Evolutionary conservation across 2,888 invertebrate species (phyloP).

Genomic region (Liposcelis brunnea): DNA sequence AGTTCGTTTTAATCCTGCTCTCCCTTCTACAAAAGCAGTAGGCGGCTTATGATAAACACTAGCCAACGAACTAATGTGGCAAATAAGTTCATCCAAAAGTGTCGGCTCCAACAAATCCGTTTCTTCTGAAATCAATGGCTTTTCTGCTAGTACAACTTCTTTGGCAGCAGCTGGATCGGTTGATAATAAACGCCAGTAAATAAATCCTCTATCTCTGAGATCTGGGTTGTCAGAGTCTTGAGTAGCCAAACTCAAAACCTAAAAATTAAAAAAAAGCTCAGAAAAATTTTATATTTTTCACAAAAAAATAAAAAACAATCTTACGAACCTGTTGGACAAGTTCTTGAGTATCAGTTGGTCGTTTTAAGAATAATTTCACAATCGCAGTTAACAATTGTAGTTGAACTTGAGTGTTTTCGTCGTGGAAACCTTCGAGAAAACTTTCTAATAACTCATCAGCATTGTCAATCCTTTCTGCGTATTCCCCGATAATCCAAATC

Average conservation of each 20-base stretch:
- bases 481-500: conserved; percentile 84
- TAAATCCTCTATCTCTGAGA: conserved; percentile 93
- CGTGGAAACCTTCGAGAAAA: conserved; percentile 94
- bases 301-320: background rate
- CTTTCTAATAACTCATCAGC: conserved; percentile 96
- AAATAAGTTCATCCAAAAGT: conserved; percentile 90
- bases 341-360: conserved; percentile 96
- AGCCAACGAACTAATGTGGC: conserved; percentile 94
- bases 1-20: conserved; percentile 52
- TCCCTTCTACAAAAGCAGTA: conserved; percentile 91
- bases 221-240: conserved; percentile 98
- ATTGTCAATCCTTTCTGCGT: conserved; percentile 98
- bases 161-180: conserved; percentile 99
- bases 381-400: conserved; percentile 93
- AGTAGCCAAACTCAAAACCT: conserved; percentile 68
- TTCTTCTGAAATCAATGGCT: conserved; percentile 97
- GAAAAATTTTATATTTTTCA: background rate
- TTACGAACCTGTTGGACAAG: conserved; percentile 70
- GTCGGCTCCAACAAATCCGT: conserved; percentile 96
- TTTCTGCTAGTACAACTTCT: conserved; percentile 96
- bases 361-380: conserved; percentile 93
- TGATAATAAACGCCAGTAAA: conserved; percentile 95
- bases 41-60: conserved; percentile 99
- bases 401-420: conserved; percentile 93
- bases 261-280: conserved; percentile 2